Conservation (phyloP, 2,797 vertebrate species). For the Carcharodon carcharias region DNA sequence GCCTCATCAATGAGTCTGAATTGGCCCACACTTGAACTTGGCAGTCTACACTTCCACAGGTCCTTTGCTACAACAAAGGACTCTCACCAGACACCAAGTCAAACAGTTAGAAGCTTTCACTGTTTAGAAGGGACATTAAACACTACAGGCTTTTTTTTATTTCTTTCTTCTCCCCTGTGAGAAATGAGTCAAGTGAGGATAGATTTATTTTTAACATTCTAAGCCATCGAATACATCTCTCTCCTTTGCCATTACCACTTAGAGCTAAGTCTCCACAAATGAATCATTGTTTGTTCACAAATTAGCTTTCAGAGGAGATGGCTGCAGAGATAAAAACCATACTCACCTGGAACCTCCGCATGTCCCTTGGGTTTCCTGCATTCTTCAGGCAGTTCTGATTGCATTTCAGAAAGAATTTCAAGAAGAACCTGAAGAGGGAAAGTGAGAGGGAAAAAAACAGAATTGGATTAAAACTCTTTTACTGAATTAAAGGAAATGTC, state of each 20-base stretch:
- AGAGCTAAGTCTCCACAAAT: constrained; percentile 12
- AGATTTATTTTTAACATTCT: constrained; percentile 2
- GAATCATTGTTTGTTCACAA: constrained; percentile 27
- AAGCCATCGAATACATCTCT: constrained; percentile 31
- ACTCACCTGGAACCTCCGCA: constrained; percentile 96
- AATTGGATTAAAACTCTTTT: constrained; percentile 25
- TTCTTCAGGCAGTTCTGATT: constrained; percentile 99
- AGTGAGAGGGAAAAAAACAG: constrained; percentile 42
- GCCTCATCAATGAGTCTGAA: background rate
- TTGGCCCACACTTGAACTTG: background rate
- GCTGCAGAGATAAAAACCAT: constrained; percentile 39
- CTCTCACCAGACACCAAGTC: background rate
- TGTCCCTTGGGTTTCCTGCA: constrained; percentile 95
- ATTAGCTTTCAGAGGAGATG: constrained; percentile 33
- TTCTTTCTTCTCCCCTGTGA: constrained; percentile 28
- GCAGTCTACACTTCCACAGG: background rate
- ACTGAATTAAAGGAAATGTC: background rate
- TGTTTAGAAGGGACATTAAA: background rate
- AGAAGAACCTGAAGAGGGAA: constrained; percentile 79
- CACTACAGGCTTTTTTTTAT: constrained; percentile 29
- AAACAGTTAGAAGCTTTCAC: constrained; percentile 28
- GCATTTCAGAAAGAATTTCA: constrained; percentile 99
- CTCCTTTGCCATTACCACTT: constrained; percentile 18
- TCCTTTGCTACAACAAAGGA: constrained; percentile 9
- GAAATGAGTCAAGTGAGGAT: constrained; percentile 15